Evolutionary conservation across 2,888 invertebrate species (phyloP).

Genomic region (Nomada fabriciana): DNA sequence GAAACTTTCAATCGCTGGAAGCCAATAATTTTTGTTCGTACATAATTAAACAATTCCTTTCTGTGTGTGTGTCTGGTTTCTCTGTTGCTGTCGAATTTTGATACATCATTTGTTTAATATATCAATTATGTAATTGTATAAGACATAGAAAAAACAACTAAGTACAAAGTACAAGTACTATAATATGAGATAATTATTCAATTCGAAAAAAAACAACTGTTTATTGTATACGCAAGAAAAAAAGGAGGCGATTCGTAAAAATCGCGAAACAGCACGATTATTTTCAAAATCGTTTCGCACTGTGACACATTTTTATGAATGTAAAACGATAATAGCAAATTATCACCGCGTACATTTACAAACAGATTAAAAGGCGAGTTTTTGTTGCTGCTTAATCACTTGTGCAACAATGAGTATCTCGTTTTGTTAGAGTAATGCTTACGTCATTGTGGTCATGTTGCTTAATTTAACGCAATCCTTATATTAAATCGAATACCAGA

Average conservation of each 20-base stretch:
- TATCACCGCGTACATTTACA: conserved; percentile 2
- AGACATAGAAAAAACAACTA: conserved; percentile 32
- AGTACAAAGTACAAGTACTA: conserved; percentile 57
- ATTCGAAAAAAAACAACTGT: background rate
- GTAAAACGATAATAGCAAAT: conserved; percentile 23
- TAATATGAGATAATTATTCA: conserved; percentile 9
- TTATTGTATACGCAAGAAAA: background rate
- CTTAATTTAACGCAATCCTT: conserved; percentile 25
- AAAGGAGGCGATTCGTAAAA: conserved; percentile 6
- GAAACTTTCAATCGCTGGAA: conserved; percentile 24
- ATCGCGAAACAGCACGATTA: conserved; percentile 5
- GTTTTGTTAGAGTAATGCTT: conserved; percentile 12
- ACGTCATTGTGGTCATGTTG: conserved; percentile 9
- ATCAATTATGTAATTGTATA: conserved; percentile 9
- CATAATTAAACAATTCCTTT: background rate
- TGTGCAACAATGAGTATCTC: conserved; percentile 44
- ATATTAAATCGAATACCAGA: conserved; percentile 46
- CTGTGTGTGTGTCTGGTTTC: background rate
- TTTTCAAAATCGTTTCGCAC: background rate
- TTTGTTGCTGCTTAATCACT: conserved; percentile 12
- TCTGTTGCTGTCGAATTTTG: background rate
- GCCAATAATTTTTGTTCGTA: conserved; percentile 14
- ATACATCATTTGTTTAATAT: background rate
- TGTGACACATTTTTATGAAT: conserved; percentile 10
- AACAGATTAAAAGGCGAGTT: conserved; percentile 14